phyloP scores from a whole-genome alignment of 2,888 invertebrate species.

The Neoaliturus tenellus region DNA sequence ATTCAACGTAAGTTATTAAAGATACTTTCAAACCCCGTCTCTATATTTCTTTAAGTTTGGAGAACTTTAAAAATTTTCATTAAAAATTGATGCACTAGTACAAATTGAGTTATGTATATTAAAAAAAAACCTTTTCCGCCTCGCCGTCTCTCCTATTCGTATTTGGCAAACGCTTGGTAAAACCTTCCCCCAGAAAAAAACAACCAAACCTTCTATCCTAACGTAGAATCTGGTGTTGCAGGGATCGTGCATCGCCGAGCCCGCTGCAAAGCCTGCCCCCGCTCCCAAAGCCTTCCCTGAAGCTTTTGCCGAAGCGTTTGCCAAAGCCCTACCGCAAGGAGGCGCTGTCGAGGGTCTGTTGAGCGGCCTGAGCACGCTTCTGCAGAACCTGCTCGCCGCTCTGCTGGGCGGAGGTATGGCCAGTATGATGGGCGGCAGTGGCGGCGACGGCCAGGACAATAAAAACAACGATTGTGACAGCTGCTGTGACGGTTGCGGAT shows the following conservation, averaged over 20 bases:
- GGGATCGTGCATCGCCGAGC: conserved; percentile 19
- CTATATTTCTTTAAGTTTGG: no score
- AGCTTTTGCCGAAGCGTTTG: conserved; percentile 21
- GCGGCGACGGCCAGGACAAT: not conserved
- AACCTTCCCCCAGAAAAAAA: no score
- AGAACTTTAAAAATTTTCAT: no score
- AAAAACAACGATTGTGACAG: no score
- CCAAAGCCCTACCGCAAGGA: conserved; percentile 7
- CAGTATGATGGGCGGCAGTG: not conserved
- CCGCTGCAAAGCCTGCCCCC: not conserved
- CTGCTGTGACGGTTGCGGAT: not conserved
- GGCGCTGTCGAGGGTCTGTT: not conserved
- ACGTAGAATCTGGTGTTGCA: conserved; percentile 21
- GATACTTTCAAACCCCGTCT: no score
- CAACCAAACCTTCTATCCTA: no score
- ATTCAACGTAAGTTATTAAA: no score
- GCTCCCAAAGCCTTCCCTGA: conserved; percentile 11
- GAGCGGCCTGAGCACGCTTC: conserved; percentile 18
- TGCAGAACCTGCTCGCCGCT: conserved; percentile 25
- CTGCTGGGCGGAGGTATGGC: conserved; percentile 26
- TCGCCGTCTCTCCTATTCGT: no score
- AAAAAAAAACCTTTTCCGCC: no score
- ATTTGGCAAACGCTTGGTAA: conserved; percentile 18
- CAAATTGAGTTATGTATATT: no score
- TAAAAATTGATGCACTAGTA: no score